A percentile compares a stretch with the other conserved stretches of the same genome.
Conservation (phyloP, 2,113 vertebrate species). For the Corynorhinus townsendii region DNA sequence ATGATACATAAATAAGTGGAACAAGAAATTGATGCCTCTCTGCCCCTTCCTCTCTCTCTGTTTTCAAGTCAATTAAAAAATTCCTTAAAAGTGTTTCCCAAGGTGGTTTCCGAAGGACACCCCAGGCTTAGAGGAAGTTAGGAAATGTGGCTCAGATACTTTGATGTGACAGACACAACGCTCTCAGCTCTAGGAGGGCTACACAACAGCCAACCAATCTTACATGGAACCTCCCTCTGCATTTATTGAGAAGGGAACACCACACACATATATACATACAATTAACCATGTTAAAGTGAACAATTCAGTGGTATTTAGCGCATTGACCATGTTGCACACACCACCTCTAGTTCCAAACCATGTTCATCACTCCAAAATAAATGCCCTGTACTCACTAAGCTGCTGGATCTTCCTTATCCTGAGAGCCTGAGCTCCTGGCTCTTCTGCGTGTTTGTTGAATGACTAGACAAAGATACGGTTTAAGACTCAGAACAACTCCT, state of each 20-base stretch:
- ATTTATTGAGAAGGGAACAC: neutral
- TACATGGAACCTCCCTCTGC: neutral
- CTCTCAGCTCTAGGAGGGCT: neutral
- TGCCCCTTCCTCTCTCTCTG: too few species aligned
- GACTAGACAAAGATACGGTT: neutral
- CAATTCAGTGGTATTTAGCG: neutral
- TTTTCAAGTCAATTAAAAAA: too few species aligned
- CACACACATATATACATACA: too few species aligned
- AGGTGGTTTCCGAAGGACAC: neutral
- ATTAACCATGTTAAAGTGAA: neutral
- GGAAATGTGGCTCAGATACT: neutral
- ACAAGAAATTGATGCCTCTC: too few species aligned
- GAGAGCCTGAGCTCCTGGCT: neutral
- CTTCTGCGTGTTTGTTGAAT: neutral
- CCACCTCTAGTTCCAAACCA: neutral
- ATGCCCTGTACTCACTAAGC: neutral
- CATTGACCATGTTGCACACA: neutral
- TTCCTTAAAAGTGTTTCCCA: neutral
- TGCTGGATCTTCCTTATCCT: neutral
- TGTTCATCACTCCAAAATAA: neutral
- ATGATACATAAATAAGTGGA: too few species aligned
- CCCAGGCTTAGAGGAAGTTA: neutral
- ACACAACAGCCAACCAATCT: neutral
- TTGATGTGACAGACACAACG: accelerated
- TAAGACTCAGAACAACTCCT: neutral